phyloP scores from a whole-genome alignment of 2,888 invertebrate species.

The Euphydryas editha region DNA sequence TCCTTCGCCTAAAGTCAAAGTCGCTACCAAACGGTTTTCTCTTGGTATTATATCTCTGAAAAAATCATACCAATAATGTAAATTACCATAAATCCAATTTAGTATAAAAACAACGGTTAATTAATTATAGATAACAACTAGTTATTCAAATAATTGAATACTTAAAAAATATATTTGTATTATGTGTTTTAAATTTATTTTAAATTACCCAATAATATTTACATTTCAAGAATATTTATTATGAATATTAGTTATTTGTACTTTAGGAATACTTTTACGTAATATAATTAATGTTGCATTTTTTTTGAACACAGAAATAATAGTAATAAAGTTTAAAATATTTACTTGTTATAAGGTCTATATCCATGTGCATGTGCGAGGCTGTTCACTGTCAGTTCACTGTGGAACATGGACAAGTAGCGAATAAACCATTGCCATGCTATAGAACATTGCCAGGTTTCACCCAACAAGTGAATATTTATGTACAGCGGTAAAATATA shows the following conservation, averaged over 20 bases:
- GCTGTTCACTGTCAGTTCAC: conserved; percentile 94
- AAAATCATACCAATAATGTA: conserved; percentile 37
- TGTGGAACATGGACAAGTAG: conserved; percentile 90
- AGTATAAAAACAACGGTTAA: no score
- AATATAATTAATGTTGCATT: no score
- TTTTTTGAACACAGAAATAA: not conserved
- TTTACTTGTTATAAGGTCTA: conserved; percentile 76
- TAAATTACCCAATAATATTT: no score
- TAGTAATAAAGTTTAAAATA: conserved; percentile 7
- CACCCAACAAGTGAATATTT: conserved; percentile 89
- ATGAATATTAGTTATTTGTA: no score
- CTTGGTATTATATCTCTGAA: conserved; percentile 84
- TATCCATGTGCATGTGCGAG: conserved; percentile 91
- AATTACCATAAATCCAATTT: not conserved
- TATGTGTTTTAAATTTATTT: no score
- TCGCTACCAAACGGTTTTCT: conserved; percentile 85
- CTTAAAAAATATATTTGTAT: no score
- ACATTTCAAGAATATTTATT: no score
- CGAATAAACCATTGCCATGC: conserved; percentile 89
- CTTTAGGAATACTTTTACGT: no score
- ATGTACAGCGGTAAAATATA: conserved; percentile 88
- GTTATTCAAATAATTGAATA: no score
- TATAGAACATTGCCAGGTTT: conserved; percentile 86
- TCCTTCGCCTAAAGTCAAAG: conserved; percentile 85
- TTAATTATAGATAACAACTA: no score